A percentile compares a stretch with the other conserved stretches of the same genome.
Evolutionary conservation across 2,888 invertebrate species (phyloP).

Genomic region (Incurvaria masculella): DNA sequence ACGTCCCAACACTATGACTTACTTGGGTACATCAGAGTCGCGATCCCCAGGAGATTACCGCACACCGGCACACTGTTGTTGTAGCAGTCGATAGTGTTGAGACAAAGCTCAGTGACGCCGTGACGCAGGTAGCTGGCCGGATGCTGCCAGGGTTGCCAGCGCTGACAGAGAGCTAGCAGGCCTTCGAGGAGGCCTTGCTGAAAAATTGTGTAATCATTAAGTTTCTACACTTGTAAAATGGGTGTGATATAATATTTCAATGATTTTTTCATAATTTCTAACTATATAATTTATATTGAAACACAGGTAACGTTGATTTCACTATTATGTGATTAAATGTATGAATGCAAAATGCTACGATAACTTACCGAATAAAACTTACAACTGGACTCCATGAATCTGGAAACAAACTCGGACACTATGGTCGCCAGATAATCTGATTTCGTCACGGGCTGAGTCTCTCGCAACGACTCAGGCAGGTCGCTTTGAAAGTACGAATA

Average conservation of each 20-base stretch:
- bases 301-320: too few relatives aligned
- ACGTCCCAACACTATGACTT: slow-evolving; percentile 13
- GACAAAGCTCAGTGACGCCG: slow-evolving; percentile 34
- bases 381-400: slow-evolving; percentile 59
- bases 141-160: slow-evolving; percentile 67
- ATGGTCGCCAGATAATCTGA: slow-evolving; percentile 23
- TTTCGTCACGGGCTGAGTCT: slow-evolving; percentile 17
- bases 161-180: slow-evolving; percentile 60
- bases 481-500: slow-evolving; percentile 41
- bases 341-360: too few relatives aligned
- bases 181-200: slow-evolving; percentile 60
- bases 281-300: too few relatives aligned
- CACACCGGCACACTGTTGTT: slow-evolving; percentile 30
- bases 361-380: slow-evolving; percentile 65
- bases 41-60: slow-evolving; percentile 33
- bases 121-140: slow-evolving; percentile 59
- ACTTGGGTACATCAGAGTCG: slow-evolving; percentile 43
- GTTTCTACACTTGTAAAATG: too few relatives aligned
- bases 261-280: too few relatives aligned
- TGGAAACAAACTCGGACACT: slow-evolving; percentile 30
- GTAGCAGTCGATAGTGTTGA: slow-evolving; percentile 36
- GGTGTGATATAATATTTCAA: too few relatives aligned
- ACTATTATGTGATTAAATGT: too few relatives aligned
- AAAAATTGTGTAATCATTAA: too few relatives aligned
- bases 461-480: slow-evolving; percentile 30